phyloP scores from a whole-genome alignment of 2,797 vertebrate genomes.

The Sus cebifrons region DNA sequence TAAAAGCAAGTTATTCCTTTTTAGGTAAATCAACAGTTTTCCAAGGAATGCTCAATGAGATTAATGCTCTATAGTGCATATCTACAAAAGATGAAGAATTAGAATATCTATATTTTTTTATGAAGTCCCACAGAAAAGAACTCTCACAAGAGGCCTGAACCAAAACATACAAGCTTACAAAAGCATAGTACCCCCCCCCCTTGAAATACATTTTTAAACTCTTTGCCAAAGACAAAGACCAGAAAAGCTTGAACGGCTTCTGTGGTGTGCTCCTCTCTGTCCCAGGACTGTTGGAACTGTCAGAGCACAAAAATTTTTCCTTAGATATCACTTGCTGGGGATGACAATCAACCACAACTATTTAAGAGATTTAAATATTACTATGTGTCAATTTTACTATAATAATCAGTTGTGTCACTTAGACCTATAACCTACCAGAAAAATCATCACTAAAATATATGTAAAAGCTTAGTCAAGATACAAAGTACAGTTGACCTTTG shows the following conservation, averaged over 20 bases:
- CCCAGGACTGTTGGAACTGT: not conserved
- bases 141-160: not conserved
- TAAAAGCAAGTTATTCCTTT: not conserved
- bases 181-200: not conserved
- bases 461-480: not conserved
- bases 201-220: conserved; percentile 5
- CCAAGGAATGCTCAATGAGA: not conserved
- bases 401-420: not conserved
- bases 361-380: not conserved
- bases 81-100: not conserved
- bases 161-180: not conserved
- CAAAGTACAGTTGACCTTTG: not conserved
- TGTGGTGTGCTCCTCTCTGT: not conserved
- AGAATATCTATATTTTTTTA: not conserved
- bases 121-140: too few species aligned
- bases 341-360: not conserved
- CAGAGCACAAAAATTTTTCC: not conserved
- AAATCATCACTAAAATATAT: not conserved
- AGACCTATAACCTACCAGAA: not conserved
- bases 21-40: not conserved
- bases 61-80: not conserved
- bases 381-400: not conserved
- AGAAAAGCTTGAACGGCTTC: not conserved
- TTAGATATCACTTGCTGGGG: not conserved
- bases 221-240: not conserved